These are phyloP conservation scores for Nesometra sesokonis DNA, from an alignment of 35 echinoderm and acorn worm species.

Conservation along the genomic window DNA sequence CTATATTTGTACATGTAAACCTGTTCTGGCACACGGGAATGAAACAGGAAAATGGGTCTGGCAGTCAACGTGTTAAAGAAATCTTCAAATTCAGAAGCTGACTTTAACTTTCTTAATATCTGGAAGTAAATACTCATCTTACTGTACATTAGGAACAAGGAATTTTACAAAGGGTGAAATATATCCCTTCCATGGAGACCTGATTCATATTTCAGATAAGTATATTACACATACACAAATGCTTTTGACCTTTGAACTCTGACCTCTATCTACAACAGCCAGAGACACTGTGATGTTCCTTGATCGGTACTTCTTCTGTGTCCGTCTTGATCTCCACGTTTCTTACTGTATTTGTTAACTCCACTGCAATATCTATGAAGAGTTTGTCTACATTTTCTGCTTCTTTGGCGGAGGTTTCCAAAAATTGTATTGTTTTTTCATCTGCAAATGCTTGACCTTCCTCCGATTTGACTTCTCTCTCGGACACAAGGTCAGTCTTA, in stretches of 20 bases:
- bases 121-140: too few relatives aligned
- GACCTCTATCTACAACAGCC: slow-evolving; percentile 37
- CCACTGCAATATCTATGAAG: slow-evolving; percentile 82
- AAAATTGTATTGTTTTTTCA: slow-evolving; percentile 61
- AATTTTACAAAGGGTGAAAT: background rate
- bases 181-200: background rate
- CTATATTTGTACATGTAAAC: too few relatives aligned
- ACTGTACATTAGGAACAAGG: background rate
- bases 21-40: too few relatives aligned
- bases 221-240: too few relatives aligned
- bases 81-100: too few relatives aligned
- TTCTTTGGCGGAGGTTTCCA: slow-evolving; percentile 96
- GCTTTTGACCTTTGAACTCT: background rate
- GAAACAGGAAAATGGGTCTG: too few relatives aligned
- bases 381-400: slow-evolving; percentile 93
- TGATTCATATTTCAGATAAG: too few relatives aligned
- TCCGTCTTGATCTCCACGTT: slow-evolving; percentile 70
- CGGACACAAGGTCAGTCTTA: slow-evolving; percentile 75
- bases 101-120: too few relatives aligned
- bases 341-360: slow-evolving; percentile 82
- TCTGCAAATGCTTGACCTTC: slow-evolving; percentile 70
- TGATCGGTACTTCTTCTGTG: slow-evolving; percentile 53
- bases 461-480: slow-evolving; percentile 70
- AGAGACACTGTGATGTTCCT: slow-evolving; percentile 61
- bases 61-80: too few relatives aligned